Conservation (phyloP, 2,888 invertebrate species). For the Lycaena phlaeas region DNA sequence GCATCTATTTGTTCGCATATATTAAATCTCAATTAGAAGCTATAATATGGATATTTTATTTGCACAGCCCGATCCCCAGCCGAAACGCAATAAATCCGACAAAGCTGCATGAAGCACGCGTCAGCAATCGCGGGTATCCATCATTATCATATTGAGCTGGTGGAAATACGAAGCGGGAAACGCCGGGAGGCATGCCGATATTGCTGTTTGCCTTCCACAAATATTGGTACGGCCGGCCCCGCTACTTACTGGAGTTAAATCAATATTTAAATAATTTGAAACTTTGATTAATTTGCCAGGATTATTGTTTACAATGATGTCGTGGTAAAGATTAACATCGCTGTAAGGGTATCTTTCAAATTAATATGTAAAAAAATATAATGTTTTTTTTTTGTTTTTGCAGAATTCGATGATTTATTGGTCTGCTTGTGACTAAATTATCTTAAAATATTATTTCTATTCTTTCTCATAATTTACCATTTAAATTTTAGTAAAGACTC, state of each 20-base stretch:
- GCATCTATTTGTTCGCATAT: no score
- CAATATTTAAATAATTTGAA: constrained; percentile 71
- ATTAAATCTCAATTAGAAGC: no score
- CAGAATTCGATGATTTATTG: no score
- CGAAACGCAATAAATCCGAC: no score
- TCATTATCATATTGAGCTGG: constrained; percentile 62
- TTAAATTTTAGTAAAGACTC: no score
- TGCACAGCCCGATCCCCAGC: no score
- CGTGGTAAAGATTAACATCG: constrained; percentile 33
- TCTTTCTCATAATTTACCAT: no score
- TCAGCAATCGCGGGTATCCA: constrained; percentile 42
- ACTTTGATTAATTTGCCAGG: constrained; percentile 70
- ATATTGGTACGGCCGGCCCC: constrained; percentile 52
- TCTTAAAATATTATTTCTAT: no score
- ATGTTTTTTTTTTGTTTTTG: background rate
- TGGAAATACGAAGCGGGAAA: constrained; percentile 27
- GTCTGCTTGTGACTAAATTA: background rate
- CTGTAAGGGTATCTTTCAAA: background rate
- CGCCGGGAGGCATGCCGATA: constrained; percentile 41
- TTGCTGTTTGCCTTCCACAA: constrained; percentile 61
- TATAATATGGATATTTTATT: no score
- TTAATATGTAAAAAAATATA: background rate
- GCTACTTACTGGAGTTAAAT: constrained; percentile 68
- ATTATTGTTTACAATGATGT: constrained; percentile 64
- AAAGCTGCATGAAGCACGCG: no score